Conservation (phyloP, 2,888 invertebrate species). For the Achlya flavicornis region DNA sequence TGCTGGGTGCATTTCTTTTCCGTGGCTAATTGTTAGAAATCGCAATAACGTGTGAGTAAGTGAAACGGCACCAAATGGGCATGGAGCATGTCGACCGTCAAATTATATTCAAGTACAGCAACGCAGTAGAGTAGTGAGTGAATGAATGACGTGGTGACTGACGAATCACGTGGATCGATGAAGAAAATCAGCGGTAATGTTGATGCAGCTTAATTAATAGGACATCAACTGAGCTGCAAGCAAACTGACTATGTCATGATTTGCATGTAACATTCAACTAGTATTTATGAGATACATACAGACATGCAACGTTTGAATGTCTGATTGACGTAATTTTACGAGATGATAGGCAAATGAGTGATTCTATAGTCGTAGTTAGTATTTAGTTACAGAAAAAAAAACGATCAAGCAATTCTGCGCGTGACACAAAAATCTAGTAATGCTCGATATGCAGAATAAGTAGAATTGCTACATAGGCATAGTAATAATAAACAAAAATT, state of each 20-base stretch:
- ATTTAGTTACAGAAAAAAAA: background rate
- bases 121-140: slow-evolving; percentile 37
- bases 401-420: background rate
- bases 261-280: background rate
- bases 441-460: background rate
- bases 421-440: background rate
- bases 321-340: background rate
- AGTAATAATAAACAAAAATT: background rate
- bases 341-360: background rate
- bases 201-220: slow-evolving; percentile 10
- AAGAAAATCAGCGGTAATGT: background rate
- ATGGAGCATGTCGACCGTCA: slow-evolving; percentile 76
- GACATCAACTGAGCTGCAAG: background rate
- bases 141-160: slow-evolving; percentile 45
- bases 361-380: background rate
- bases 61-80: slow-evolving; percentile 70
- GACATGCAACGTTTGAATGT: slow-evolving; percentile 7
- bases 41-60: slow-evolving; percentile 56
- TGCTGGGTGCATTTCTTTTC: slow-evolving; percentile 26
- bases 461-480: background rate
- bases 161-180: slow-evolving; percentile 32
- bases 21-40: slow-evolving; percentile 60
- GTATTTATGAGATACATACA: background rate
- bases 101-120: slow-evolving; percentile 70
- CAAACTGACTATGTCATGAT: slow-evolving; percentile 3